Percentiles rank a stretch among this genome's conserved stretches.
Evolutionary conservation across 2,888 invertebrate species (phyloP).

Genomic region (Ornithoptera priamus): DNA sequence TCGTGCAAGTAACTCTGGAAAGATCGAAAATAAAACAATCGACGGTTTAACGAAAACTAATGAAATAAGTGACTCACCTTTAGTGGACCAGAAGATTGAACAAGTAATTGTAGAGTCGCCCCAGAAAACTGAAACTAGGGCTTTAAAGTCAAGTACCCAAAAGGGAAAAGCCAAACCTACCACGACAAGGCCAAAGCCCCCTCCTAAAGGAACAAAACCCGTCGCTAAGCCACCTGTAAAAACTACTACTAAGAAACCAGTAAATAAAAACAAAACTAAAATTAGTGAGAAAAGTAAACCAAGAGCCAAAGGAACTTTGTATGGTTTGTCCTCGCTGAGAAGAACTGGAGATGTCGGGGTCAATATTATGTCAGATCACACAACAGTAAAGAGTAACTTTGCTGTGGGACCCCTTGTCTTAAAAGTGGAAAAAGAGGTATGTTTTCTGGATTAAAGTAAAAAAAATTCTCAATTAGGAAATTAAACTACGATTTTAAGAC

Average conservation of each 20-base stretch:
- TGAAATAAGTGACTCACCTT: conserved; percentile 18
- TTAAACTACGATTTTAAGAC: not conserved
- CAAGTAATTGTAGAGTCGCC: conserved; percentile 3
- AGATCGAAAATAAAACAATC: conserved; percentile 43
- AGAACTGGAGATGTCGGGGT: conserved; percentile 90
- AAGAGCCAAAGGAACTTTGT: conserved; percentile 88
- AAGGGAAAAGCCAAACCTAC: conserved; percentile 63
- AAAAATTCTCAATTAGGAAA: not conserved
- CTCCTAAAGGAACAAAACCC: conserved; percentile 50
- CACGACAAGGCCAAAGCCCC: conserved; percentile 50
- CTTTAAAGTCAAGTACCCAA: conserved; percentile 55
- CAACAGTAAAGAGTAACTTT: conserved; percentile 91
- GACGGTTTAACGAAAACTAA: conserved; percentile 22
- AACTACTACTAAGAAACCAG: conserved; percentile 60
- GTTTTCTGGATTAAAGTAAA: conserved; percentile 21
- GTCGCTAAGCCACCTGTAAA: conserved; percentile 63
- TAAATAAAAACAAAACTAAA: conserved; percentile 62
- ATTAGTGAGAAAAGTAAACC: conserved; percentile 76
- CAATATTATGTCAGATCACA: conserved; percentile 88
- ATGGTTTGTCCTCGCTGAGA: conserved; percentile 88
- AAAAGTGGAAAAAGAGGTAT: conserved; percentile 88
- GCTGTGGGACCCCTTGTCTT: conserved; percentile 88
- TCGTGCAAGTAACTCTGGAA: conserved; percentile 50
- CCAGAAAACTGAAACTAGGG: conserved; percentile 49
- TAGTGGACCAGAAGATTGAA: conserved; percentile 18